Evolutionary conservation across 2,797 vertebrate species (phyloP), one percentile per base, ranked within the genome.

Genomic region (Coilia nasus): DNA sequence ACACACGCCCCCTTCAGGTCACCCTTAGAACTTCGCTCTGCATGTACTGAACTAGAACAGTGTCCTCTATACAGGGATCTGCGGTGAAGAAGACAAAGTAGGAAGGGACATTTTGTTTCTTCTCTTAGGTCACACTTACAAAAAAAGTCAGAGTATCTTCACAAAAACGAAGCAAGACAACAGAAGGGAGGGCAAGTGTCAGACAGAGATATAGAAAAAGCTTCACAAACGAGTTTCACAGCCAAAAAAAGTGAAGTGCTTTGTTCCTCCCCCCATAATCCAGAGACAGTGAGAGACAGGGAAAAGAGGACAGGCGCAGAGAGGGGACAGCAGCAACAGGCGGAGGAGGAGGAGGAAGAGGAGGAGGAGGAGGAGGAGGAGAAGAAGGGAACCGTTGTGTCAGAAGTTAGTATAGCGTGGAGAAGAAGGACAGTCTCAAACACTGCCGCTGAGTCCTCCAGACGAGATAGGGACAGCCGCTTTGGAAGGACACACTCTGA

Each of bases 21-120:
- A 93, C 91, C 71, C 89, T 91, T 82, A 92, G 90, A 64, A 89
- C 91, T 87, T 93, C 92, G 59, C 90, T 87, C 89, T 94, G 93
- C 93, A 93, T 93, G 93, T 92, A 93, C 89, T 92, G 89, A 94
- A 91, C 90, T 87, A 89, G 88, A 92, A 94, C 90, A 88, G 90
- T 93, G 93, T 96, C 94, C 92, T 95, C 94, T 95, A 95, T 95
- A 93, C 94, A 95, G 93, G 94, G 87, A 92, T 93, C 92, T 92
- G 92, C 82, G 84, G 90, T 89, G 87, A 90, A 93, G 90, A 96
- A 95, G 95, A 95, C 93, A 94, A 93, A 93, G 88, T 82, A 89
- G 83, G 87, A 82, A 87, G 87, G 91, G 91, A 92, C 93, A 90
- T 92, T 86, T 89, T 78, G 86, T 85, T 71, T 84, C 86, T 75